Evolutionary conservation across 1,140 invertebrate genomes (phyloP), one percentile per base, ranked within the genome.

Genomic region (Lanistes nyassanus): DNA sequence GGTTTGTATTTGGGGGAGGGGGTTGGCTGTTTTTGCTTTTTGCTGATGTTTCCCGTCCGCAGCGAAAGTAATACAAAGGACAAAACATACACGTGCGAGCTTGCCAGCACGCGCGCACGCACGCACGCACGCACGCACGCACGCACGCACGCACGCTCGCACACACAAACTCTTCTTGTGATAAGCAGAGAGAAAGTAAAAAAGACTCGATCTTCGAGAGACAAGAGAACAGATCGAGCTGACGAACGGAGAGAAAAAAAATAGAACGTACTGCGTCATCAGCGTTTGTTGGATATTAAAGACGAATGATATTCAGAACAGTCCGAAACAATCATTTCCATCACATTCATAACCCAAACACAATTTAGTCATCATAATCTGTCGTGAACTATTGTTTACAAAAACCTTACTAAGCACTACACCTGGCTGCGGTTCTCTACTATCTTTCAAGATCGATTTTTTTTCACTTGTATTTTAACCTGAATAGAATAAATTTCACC

Each of bases 91-190:
- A 36, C 37, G 37, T 36, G n/a, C 37, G 37, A 23, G n/a, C 31
- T 23, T 36, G 37, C 65, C 26, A 23, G n/a, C 16, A 51, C 39
- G 16, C 47, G 29, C 47, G 26, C 21, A 51, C 39, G 31, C 67
- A 47, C 37, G n/a, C 67, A 47, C 39, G n/a, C 39, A 69, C 37
- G 16, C 39, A 47, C 67, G n/a, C 47, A 69, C 34, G 51, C 37
- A 47, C 47, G 16, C 47, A 47, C 64, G 6, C 58, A 31, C 58
- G 58, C 58, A 31, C 58, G 58, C 7, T 23, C 58, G 58, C 58
- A 60, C 23, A 31, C 58, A 6, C 58, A 6, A 7, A 60, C 23
- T 21, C 7, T 19, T 29, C 64, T 9, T 65, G n/a, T n/a, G n/a
- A 53, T 53, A 53, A 53, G 23, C 13, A 53, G 51, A 53, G 23